Conservation (phyloP, 1,140 invertebrate species). For the Drosophila trapezifrons region DNA sequence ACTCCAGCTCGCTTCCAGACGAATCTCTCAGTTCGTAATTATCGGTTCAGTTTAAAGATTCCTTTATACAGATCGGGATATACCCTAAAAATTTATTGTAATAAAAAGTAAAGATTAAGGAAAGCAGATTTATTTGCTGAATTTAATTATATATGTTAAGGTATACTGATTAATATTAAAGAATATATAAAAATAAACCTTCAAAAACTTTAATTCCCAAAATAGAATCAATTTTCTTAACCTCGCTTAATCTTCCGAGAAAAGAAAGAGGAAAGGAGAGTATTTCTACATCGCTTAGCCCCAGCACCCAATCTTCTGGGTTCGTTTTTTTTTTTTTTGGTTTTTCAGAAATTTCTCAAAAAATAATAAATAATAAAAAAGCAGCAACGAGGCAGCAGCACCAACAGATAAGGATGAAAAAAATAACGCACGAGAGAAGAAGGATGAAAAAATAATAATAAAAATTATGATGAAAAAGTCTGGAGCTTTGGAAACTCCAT, state of each 20-base stretch:
- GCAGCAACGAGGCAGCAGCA: slow-evolving; percentile 38
- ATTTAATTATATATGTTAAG: no score
- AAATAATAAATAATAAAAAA: slow-evolving; percentile 72
- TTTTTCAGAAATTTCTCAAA: slow-evolving; percentile 67
- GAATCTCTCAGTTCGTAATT: slow-evolving; percentile 54
- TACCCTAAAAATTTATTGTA: slow-evolving; percentile 4
- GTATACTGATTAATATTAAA: no score
- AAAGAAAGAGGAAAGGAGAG: neutral
- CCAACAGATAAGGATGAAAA: slow-evolving; percentile 42
- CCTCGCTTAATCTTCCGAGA: no score
- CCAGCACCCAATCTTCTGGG: neutral
- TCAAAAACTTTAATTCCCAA: no score
- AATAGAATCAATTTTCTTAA: no score
- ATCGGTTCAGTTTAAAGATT: slow-evolving; percentile 10
- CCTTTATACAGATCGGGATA: neutral
- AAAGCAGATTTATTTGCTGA: no score
- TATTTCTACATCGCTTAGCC: slow-evolving; percentile 6
- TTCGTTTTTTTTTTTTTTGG: neutral
- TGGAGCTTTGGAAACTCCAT: slow-evolving; percentile 73
- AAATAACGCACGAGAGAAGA: slow-evolving; percentile 34
- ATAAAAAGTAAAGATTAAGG: neutral
- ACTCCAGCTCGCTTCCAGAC: slow-evolving; percentile 54
- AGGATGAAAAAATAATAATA: slow-evolving; percentile 56
- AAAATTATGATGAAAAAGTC: slow-evolving; percentile 79
- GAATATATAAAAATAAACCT: no score